phyloP scores from a whole-genome alignment of 2,113 vertebrate species.

The Microcebus ravelobensis region DNA sequence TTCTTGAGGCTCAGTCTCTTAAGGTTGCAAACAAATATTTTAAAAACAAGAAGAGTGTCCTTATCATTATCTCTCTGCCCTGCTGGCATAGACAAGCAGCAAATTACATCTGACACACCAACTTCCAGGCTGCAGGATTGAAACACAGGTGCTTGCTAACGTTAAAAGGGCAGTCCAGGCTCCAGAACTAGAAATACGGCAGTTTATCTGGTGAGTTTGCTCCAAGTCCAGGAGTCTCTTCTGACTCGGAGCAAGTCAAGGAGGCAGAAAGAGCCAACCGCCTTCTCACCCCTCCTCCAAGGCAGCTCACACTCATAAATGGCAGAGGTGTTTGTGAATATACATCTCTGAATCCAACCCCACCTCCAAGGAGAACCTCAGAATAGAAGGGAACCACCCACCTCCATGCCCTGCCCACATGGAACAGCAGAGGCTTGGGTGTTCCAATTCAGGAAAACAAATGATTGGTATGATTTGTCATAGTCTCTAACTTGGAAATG shows the following conservation, averaged over 20 bases:
- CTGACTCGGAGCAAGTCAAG: background rate
- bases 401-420: background rate
- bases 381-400: constrained; percentile 65
- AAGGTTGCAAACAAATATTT: background rate
- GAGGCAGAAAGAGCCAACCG: background rate
- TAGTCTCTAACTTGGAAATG: constrained; percentile 11
- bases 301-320: constrained; percentile 4
- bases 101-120: background rate
- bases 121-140: background rate
- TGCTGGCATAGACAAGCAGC: background rate
- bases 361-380: constrained; percentile 26
- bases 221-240: background rate
- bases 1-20: background rate
- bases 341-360: background rate
- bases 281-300: background rate
- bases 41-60: background rate
- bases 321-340: constrained; percentile 2
- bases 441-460: background rate
- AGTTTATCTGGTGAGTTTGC: background rate
- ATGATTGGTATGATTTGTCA: background rate
- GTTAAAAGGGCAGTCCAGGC: background rate
- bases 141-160: background rate
- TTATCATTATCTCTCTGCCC: background rate
- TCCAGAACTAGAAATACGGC: background rate
- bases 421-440: background rate